Evolutionary conservation across 2,888 invertebrate genomes (phyloP).

Genomic region (Melikaiella ostensackeni): DNA sequence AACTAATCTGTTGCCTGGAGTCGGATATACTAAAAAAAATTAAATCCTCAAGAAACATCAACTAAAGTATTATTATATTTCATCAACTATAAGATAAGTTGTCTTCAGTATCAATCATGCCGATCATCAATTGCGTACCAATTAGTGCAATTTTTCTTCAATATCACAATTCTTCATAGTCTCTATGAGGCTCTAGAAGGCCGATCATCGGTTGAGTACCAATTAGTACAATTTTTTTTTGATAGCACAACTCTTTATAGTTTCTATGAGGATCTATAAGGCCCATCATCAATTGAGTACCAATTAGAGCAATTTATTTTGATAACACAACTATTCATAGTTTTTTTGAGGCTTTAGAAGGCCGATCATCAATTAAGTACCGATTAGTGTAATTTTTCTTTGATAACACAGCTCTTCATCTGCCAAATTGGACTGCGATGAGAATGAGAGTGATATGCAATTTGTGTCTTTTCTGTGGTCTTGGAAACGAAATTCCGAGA

Average conservation of each 20-base stretch:
- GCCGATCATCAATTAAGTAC: background rate
- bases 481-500: background rate
- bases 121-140: background rate
- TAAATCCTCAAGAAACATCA: background rate
- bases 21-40: background rate
- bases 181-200: too few relatives aligned
- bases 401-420: background rate
- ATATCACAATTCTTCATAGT: background rate
- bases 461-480: constrained; percentile 7
- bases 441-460: constrained; percentile 5
- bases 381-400: background rate
- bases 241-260: background rate
- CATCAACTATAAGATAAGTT: background rate
- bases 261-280: too few relatives aligned
- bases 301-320: background rate
- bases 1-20: background rate
- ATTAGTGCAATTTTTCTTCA: background rate
- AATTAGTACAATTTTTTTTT: background rate
- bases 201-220: background rate
- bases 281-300: background rate
- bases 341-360: too few relatives aligned
- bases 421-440: background rate
- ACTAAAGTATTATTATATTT: background rate
- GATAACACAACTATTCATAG: background rate
- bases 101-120: background rate